Percentiles rank a stretch among this genome's conserved stretches.
Conservation (phyloP, 1,140 invertebrate species). For the Apis cerana region DNA sequence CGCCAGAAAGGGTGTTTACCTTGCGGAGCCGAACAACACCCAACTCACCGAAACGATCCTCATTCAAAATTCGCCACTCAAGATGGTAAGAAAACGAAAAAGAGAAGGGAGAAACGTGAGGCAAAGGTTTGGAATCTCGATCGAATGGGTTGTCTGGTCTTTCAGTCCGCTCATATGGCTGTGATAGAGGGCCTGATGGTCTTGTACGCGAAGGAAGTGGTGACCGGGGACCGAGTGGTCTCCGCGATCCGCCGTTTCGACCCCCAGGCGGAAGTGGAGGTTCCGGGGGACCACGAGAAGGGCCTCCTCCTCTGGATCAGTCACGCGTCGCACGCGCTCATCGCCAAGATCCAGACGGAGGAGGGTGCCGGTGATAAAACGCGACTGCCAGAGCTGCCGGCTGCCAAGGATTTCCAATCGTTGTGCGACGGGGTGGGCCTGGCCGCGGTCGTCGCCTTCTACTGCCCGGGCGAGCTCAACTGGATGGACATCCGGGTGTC, state of each 20-base stretch:
- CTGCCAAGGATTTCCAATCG: constrained; percentile 80
- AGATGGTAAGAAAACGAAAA: too few species aligned
- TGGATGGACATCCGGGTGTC: constrained; percentile 88
- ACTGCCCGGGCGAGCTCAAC: constrained; percentile 93
- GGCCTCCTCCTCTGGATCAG: constrained; percentile 96
- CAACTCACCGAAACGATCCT: constrained; percentile 97
- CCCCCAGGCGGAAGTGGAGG: constrained; percentile 71
- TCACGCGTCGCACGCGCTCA: constrained; percentile 90
- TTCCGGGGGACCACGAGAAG: constrained; percentile 90
- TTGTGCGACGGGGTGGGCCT: constrained; percentile 96
- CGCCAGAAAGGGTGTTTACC: constrained; percentile 94
- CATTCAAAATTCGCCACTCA: constrained; percentile 96
- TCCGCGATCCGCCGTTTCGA: constrained; percentile 91
- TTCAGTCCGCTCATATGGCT: constrained; percentile 96
- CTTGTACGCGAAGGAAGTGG: constrained; percentile 96
- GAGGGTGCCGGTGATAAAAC: constrained; percentile 77
- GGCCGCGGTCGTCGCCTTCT: constrained; percentile 94
- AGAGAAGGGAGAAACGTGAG: too few species aligned
- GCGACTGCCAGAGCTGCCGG: constrained; percentile 78
- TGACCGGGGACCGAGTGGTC: constrained; percentile 92
- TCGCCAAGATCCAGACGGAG: constrained; percentile 81
- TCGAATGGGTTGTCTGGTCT: too few species aligned
- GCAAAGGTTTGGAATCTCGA: too few species aligned
- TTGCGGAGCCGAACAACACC: constrained; percentile 91
- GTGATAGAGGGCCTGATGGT: constrained; percentile 98